Base-by-base conservation (phyloP, 1,140 invertebrate genomes). In the Heliothis subflexa region DNA sequence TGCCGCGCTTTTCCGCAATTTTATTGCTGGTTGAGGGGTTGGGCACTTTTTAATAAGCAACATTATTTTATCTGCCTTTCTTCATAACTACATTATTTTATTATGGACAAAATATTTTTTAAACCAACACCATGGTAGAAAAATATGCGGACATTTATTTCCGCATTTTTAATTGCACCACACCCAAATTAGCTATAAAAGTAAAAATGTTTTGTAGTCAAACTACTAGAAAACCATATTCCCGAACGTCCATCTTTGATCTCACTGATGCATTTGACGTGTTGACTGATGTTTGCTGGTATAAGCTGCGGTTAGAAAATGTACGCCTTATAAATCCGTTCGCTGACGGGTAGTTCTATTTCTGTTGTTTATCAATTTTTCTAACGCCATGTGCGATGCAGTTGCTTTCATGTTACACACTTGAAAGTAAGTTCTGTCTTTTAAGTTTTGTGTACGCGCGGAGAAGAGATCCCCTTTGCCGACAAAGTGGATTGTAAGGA, bases 211-310 rank as follows among this genome's bases (percentile, higher is more conserved):
- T 68, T 68, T 66, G 62, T 68, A 55, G 61, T 68, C 50, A 33
- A 73, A 14, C 14, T 81, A 78, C 71, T 66, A 52, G 71, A 64
- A 78, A 78, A 61, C 52, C 61, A 66, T 76, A 71, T 77, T 33
- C 52, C 18, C 14, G 45, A 33, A 49, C 61, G 71, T 75, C 59
- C 73, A 74, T 61, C 78, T 79, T 82, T 82, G 81, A 82, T 82
- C 81, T 80, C 73, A 28, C 62, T 77, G 74, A 77, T 82, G 72
- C 80, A 73, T 66, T 62, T 64, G 78, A 82, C 81, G 78, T 70
- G 81, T 70, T 82, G 81, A 82, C 74, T 80, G 81, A 82, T 70
- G 81, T 50, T 64, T 71, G 64, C 40, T 68, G 25, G 50, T 71
- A 50, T 40, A 55, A 47, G 74, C 54, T 71, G 18, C 21, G 55